A percentile compares a stretch with the other conserved stretches of the same genome.
Conservation (phyloP, 2,113 vertebrate species). For the Rhinolophus ferrumequinum region DNA sequence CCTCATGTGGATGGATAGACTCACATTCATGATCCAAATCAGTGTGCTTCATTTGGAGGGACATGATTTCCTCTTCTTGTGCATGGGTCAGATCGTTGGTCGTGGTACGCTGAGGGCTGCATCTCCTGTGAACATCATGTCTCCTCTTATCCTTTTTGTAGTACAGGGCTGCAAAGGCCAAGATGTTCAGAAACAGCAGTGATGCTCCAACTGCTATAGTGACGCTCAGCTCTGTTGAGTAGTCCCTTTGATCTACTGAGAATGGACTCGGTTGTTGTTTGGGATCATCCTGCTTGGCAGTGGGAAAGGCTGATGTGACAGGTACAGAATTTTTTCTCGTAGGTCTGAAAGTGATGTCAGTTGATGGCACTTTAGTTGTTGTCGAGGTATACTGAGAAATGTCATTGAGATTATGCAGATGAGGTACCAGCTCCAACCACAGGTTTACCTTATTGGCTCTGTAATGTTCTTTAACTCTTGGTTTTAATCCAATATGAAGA, state of each 20-base stretch:
- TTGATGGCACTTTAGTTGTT: slow-evolving; percentile 97
- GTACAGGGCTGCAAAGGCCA: slow-evolving; percentile 98
- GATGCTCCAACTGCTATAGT: slow-evolving; percentile 98
- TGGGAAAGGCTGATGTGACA: slow-evolving; percentile 95
- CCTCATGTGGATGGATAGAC: slow-evolving; percentile 96
- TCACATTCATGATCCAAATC: slow-evolving; percentile 98
- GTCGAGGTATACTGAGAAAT: slow-evolving; percentile 98
- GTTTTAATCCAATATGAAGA: slow-evolving; percentile 98
- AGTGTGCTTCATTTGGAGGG: slow-evolving; percentile 99
- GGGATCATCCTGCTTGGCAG: slow-evolving; percentile 94
- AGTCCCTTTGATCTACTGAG: slow-evolving; percentile 97
- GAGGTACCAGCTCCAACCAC: slow-evolving; percentile 98
- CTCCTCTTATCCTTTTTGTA: slow-evolving; percentile 99
- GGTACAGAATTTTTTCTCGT: slow-evolving; percentile 94
- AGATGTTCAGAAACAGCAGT: slow-evolving; percentile 97
- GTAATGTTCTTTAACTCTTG: slow-evolving; percentile 98
- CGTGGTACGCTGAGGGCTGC: slow-evolving; percentile 95
- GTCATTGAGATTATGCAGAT: slow-evolving; percentile 98
- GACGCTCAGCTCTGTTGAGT: slow-evolving; percentile 97
- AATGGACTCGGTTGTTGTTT: slow-evolving; percentile 94
- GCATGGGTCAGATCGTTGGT: slow-evolving; percentile 97
- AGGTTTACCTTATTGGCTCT: slow-evolving; percentile 99
- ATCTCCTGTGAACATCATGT: slow-evolving; percentile 96
- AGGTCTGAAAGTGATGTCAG: slow-evolving; percentile 94
- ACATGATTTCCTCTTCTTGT: slow-evolving; percentile 99